phyloP scores from a whole-genome alignment of 2,797 vertebrate species.

The Odontamblyopus lacepedii region DNA sequence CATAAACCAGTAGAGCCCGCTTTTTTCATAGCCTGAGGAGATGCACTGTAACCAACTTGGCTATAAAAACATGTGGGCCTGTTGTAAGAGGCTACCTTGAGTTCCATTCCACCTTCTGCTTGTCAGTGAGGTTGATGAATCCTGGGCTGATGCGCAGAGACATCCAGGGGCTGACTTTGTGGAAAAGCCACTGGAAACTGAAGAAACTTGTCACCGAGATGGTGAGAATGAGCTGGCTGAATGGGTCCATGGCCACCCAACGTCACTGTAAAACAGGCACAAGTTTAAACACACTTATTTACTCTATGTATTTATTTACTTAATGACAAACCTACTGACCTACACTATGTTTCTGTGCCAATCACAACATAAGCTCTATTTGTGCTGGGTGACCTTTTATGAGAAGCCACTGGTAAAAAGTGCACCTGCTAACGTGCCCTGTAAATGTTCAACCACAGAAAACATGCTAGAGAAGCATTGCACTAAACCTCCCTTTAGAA shows the following conservation, averaged over 20 bases:
- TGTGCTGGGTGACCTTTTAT: background rate
- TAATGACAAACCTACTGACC: background rate
- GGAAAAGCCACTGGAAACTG: conserved; percentile 93
- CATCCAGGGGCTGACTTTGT: conserved; percentile 87
- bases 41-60: conserved; percentile 2
- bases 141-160: conserved; percentile 83
- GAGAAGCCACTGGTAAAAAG: conserved; percentile 2
- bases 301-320: too few relatives aligned
- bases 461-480: background rate
- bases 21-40: conserved; percentile 5
- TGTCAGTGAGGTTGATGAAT: conserved; percentile 84
- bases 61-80: conserved; percentile 1
- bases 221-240: conserved; percentile 81
- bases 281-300: background rate
- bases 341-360: background rate
- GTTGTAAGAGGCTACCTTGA: conserved; percentile 82
- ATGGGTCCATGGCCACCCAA: conserved; percentile 89
- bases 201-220: conserved; percentile 86
- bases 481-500: background rate
- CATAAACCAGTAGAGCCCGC: conserved; percentile 7
- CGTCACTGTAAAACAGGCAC: conserved; percentile 47
- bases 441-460: conserved; percentile 8
- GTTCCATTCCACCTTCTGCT: conserved; percentile 98
- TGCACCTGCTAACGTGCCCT: background rate
- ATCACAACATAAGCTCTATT: background rate